Conservation (phyloP, 2,888 invertebrate genomes). For the Limenitis camilla region DNA sequence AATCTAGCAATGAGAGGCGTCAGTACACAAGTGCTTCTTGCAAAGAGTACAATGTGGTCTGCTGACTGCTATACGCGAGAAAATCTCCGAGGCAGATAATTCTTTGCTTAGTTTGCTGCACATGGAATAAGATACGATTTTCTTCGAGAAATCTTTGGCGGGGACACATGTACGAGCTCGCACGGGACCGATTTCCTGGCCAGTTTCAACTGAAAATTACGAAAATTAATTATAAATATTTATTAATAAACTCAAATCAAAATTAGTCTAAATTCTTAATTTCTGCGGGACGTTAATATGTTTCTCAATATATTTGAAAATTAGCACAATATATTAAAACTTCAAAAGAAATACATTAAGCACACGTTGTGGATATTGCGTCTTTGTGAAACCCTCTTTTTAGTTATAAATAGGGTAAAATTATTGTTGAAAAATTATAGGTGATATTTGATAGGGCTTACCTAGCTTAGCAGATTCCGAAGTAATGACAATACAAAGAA, state of each 20-base stretch:
- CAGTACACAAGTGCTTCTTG: slow-evolving; percentile 61
- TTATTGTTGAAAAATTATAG: too few species aligned
- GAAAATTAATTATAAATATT: background rate
- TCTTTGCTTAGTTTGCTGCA: slow-evolving; percentile 66
- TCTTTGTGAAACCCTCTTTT: background rate
- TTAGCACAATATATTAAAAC: too few species aligned
- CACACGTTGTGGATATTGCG: too few species aligned
- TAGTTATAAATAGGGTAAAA: background rate
- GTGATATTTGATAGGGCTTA: slow-evolving; percentile 32
- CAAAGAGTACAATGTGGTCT: slow-evolving; percentile 63
- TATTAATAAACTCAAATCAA: background rate
- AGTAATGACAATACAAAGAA: slow-evolving; percentile 63
- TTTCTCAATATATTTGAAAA: too few species aligned
- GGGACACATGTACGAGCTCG: slow-evolving; percentile 67
- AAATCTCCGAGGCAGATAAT: slow-evolving; percentile 62
- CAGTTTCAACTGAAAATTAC: slow-evolving; percentile 51
- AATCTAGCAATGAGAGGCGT: slow-evolving; percentile 49
- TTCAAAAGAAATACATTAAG: too few species aligned
- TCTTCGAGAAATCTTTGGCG: slow-evolving; percentile 64
- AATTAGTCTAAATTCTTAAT: too few species aligned
- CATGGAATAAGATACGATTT: slow-evolving; percentile 62
- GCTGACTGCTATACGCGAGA: slow-evolving; percentile 57
- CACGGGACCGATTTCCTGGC: slow-evolving; percentile 65
- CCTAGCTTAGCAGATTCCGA: slow-evolving; percentile 64
- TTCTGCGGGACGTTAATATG: too few species aligned